Evolutionary conservation across 2,888 invertebrate genomes (phyloP).

Genomic region (Exephanes ischioxanthus): DNA sequence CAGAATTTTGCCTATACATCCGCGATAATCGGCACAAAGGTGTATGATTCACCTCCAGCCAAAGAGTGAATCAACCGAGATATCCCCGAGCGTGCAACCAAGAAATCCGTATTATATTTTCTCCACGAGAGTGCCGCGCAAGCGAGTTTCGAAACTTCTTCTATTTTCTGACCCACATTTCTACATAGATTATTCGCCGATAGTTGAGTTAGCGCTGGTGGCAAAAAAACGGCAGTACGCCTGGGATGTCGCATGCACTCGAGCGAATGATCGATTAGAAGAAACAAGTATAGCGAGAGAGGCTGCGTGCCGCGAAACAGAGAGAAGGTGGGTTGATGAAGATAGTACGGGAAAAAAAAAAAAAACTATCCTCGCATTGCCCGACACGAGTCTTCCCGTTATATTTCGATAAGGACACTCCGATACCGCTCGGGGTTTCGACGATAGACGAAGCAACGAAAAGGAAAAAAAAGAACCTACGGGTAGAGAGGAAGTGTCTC

Average conservation of each 20-base stretch:
- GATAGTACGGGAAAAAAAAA: conserved; percentile 43
- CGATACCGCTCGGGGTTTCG: neutral
- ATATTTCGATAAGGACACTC: conserved; percentile 56
- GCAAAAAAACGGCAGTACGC: conserved; percentile 20
- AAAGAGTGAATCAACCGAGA: conserved; percentile 46
- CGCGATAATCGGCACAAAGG: conserved; percentile 47
- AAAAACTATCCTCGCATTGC: conserved; percentile 14
- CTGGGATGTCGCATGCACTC: conserved; percentile 12
- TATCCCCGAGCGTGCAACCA: neutral
- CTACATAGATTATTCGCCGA: conserved; percentile 20
- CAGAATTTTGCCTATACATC: conserved; percentile 19
- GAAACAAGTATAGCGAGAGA: conserved; percentile 9
- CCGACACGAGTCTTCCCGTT: conserved; percentile 56
- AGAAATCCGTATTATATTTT: conserved; percentile 13
- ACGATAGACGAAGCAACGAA: conserved; percentile 3
- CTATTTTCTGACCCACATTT: conserved; percentile 57
- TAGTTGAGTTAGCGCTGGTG: conserved; percentile 4
- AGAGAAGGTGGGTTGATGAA: conserved; percentile 43
- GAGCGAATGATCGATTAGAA: conserved; percentile 52
- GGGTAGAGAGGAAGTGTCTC: neutral
- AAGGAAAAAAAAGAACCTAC: neutral
- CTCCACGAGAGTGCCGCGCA: neutral
- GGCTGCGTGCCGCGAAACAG: conserved; percentile 13
- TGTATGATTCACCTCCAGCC: conserved; percentile 36
- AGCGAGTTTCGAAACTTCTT: conserved; percentile 30